Evolutionary conservation across 2,113 vertebrate genomes (phyloP), one percentile per base, ranked within the genome.

Genomic region (Petroica traversi): DNA sequence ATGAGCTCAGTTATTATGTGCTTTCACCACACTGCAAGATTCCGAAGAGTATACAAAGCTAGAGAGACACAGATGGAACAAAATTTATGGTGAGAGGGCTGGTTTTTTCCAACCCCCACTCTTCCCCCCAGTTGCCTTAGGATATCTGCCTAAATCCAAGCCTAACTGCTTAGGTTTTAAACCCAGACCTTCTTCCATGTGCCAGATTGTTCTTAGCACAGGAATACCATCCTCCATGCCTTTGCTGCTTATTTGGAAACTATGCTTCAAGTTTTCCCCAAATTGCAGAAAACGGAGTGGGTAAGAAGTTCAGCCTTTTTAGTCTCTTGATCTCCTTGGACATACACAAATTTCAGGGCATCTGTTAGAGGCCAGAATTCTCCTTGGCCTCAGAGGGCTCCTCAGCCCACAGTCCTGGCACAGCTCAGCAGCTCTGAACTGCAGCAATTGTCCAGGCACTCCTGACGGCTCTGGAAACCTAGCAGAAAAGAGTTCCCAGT

Each of bases 191-290:
- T n/a, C 31, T 78, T 88, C 63, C 18, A 26, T 22, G 40, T 55
- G 40, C 33, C 25, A 84, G 43, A 29, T 75, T 78, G 34, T 59
- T 89, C 52, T 91, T 91, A 92, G 77, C 62, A 41, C 28, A 89
- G 45, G 34, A 85, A 36, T 76, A 82, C 62, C 82, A 69, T 83
- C 45, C n/a, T 83, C 38, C 26, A 40, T 8, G 6, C 14, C 16
- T 75, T 52, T 26, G 26, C n/a, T 87, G 40, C 34, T 92, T 85
- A 38, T 91, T 78, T 95, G 66, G 84, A 95, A 95, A 73, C 29
- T 57, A 33, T 69, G 54, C 63, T 88, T 88, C 77, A 89, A 73
- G 34, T 85, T 85, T 95, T 73, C 34, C 71, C 33, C 54, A 76
- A 68, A 83, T 52, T 62, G 51, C 46, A 89, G 51, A 54, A 22